phyloP scores from a whole-genome alignment of 2,888 invertebrate genomes.

The Phrixothrix hirtus region DNA sequence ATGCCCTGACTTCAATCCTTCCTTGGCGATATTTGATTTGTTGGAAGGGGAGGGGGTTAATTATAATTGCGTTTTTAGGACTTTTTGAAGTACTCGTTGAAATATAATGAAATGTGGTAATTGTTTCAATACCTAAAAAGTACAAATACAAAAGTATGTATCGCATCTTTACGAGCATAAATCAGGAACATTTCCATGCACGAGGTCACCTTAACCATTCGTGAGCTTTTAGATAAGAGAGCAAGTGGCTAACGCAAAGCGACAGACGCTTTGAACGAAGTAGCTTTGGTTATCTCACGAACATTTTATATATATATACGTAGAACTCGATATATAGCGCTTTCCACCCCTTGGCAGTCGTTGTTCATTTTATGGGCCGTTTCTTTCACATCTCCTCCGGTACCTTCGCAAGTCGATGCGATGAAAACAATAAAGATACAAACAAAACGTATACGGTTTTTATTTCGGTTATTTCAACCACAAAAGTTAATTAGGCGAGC shows the following conservation, averaged over 20 bases:
- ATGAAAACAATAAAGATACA: conserved; percentile 19
- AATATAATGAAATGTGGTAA: too few species aligned
- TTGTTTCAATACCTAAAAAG: too few species aligned
- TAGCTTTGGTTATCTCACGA: conserved; percentile 43
- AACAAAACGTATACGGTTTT: conserved; percentile 17
- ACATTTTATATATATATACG: conserved; percentile 24
- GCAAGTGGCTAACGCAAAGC: conserved; percentile 43
- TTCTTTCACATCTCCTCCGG: conserved; percentile 8
- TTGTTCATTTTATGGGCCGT: conserved; percentile 13
- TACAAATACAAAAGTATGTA: too few species aligned
- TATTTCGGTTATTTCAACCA: conserved; percentile 21
- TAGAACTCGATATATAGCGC: neutral
- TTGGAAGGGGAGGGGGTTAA: too few species aligned
- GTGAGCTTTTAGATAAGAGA: conserved; percentile 47
- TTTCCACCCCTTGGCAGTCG: conserved; percentile 2
- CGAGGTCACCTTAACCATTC: conserved; percentile 44
- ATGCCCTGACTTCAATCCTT: neutral
- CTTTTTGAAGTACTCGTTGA: too few species aligned
- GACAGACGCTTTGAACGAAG: conserved; percentile 44
- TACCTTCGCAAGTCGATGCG: neutral
- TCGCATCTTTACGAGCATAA: conserved; percentile 36
- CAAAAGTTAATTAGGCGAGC: conserved; percentile 31
- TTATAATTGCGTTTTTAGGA: too few species aligned
- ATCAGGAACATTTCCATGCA: conserved; percentile 48
- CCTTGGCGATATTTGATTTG: neutral